phyloP scores from a whole-genome alignment of 2,888 invertebrate species.

The Linyphia triangularis region DNA sequence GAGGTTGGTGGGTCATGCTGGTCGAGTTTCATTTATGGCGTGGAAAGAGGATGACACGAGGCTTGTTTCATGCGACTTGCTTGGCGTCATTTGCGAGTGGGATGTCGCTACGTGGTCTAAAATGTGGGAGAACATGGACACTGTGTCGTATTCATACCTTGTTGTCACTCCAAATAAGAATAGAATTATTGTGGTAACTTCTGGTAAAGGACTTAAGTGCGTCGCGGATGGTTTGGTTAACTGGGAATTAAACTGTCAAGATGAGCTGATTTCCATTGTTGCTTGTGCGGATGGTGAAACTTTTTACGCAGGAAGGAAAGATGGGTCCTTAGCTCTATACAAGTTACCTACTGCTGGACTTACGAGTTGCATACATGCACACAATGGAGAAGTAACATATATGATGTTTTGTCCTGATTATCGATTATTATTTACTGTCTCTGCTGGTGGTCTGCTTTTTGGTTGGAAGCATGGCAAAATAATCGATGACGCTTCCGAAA shows the following conservation, averaged over 20 bases:
- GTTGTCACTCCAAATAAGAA: background rate
- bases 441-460: slow-evolving; percentile 26
- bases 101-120: slow-evolving; percentile 21
- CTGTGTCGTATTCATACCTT: slow-evolving; percentile 23
- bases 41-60: slow-evolving; percentile 52
- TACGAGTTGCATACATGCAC: background rate
- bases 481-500: background rate
- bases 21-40: slow-evolving; percentile 6
- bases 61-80: slow-evolving; percentile 33
- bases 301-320: slow-evolving; percentile 13
- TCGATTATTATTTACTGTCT: slow-evolving; percentile 13
- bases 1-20: slow-evolving; percentile 52
- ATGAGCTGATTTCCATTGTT: background rate
- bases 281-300: background rate
- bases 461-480: slow-evolving; percentile 10
- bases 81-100: slow-evolving; percentile 64
- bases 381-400: slow-evolving; percentile 25
- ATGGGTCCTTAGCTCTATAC: slow-evolving; percentile 1
- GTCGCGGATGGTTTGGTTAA: background rate
- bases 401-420: slow-evolving; percentile 3
- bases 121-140: slow-evolving; percentile 38
- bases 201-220: slow-evolving; percentile 17
- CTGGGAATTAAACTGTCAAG: slow-evolving; percentile 13
- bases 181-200: background rate
- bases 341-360: background rate